Evolutionary conservation across 2,888 invertebrate species (phyloP), one percentile per base, ranked within the genome.

Genomic region (Darwinula stevensoni): DNA sequence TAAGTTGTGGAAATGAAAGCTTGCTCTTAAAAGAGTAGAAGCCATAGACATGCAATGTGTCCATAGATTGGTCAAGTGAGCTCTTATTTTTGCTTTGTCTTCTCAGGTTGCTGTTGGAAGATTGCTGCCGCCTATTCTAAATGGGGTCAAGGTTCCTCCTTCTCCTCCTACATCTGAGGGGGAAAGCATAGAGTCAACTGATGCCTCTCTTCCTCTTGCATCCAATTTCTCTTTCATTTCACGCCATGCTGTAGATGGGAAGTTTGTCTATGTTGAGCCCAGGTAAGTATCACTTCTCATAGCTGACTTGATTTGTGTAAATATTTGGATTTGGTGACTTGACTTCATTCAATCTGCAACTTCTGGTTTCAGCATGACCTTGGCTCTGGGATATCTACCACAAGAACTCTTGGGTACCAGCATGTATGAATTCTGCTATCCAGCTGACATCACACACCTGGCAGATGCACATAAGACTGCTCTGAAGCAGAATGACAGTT

Each of bases 401-500:
- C 86, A 88, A 54, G 86, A 88, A 56, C 55, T 88, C 30, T 53
- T 84, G 14, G 84, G 84, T 22, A 76, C 80, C 9, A 80, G 78
- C 42, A 68, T 84, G 58, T 86, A 86, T 49, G 86, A 86, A 53
- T 80, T 82, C 53, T 76, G 74, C 45, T 66, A 72, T 43, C 69
- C 67, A 34, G 69, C 72, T 27, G 80, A 80, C 47, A 65, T 82
- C 36, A 59, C 64, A 4, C 59, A 62, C 1, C 59, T 86, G 37
- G 74, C 78, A 11, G 71, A 75, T 40, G 64, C 71, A 35, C 86
- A 86, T 54, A 73, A 75, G 56, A 57, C 64, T 40, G 72, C 71
- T 1, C 53, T 80, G 31, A 61, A 70, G 44, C 38, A 40, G 4
- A 37, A 39, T 15, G 43, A 44, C 18, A 31, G 38, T 14, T 39